Conservation (phyloP, 2,113 vertebrate species). For the Pseudorhombus dupliciocellatus region DNA sequence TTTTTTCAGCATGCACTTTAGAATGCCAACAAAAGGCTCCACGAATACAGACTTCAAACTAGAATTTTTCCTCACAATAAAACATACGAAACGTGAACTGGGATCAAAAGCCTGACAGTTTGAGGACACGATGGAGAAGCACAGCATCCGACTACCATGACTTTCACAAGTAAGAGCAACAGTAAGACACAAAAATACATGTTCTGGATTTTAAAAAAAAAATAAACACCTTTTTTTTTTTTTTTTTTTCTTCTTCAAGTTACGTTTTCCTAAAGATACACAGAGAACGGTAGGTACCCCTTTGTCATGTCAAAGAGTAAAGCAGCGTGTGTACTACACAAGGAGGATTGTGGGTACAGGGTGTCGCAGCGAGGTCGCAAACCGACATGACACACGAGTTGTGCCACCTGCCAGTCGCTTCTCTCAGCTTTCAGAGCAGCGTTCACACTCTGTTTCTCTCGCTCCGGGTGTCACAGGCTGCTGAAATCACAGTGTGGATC, state of each 20-base stretch:
- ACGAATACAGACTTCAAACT: conserved; percentile 86
- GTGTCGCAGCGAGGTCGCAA: conserved; percentile 46
- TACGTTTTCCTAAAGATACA: conserved; percentile 65
- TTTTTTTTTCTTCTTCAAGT: conserved; percentile 50
- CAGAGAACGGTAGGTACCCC: conserved; percentile 58
- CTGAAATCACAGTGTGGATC: conserved; percentile 82
- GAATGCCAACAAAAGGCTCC: conserved; percentile 86
- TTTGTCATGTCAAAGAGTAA: conserved; percentile 66
- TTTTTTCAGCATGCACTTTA: conserved; percentile 86
- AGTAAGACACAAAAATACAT: conserved; percentile 80
- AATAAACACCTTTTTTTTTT: conserved; percentile 66
- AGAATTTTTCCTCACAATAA: conserved; percentile 78
- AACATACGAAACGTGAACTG: conserved; percentile 71
- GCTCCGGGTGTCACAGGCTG: conserved; percentile 11
- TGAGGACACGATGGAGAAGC: conserved; percentile 81
- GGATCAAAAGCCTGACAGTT: conserved; percentile 77
- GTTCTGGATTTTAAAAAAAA: conserved; percentile 64
- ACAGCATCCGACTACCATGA: conserved; percentile 83
- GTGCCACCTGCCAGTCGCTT: conserved; percentile 32
- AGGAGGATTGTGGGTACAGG: conserved; percentile 66
- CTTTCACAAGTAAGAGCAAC: conserved; percentile 82
- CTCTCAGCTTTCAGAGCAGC: too few species aligned
- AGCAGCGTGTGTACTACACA: conserved; percentile 76
- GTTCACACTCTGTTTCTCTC: conserved; percentile 5
- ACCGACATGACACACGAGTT: conserved; percentile 14